Percentiles rank a stretch among this genome's conserved stretches.
Evolutionary conservation across 2,113 vertebrate genomes (phyloP).

Genomic region (Cyprinodon tularosa): DNA sequence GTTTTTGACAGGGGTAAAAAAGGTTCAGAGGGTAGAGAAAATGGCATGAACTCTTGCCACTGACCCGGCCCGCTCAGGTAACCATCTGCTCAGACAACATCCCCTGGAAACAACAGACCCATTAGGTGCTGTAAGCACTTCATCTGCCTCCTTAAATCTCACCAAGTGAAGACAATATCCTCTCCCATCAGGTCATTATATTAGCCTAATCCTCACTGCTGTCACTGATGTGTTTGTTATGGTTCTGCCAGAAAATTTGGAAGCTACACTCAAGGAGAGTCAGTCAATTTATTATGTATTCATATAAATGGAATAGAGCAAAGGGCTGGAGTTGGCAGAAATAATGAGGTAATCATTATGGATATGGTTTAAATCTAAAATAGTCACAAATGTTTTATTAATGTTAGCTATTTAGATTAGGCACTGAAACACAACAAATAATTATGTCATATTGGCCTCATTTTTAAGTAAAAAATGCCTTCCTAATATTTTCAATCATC

Average conservation of each 20-base stretch:
- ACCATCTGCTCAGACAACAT: slow-evolving; percentile 64
- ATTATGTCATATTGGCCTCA: neutral
- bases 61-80: slow-evolving; percentile 30
- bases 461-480: slow-evolving; percentile 11
- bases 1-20: slow-evolving; percentile 38
- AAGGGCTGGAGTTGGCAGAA: neutral
- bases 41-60: slow-evolving; percentile 41
- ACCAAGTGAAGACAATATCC: slow-evolving; percentile 1
- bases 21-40: slow-evolving; percentile 39
- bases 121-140: slow-evolving; percentile 51
- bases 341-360: slow-evolving; percentile 1
- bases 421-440: neutral
- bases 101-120: slow-evolving; percentile 33
- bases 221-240: neutral
- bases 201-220: slow-evolving; percentile 3
- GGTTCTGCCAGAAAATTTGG: neutral
- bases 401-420: slow-evolving; percentile 4
- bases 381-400: slow-evolving; percentile 20
- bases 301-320: slow-evolving; percentile 13
- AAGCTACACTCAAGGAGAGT: neutral
- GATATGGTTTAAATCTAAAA: neutral
- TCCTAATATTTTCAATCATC: neutral
- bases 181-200: neutral
- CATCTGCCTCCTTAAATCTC: slow-evolving; percentile 36
- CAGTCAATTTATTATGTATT: neutral